phyloP scores from a whole-genome alignment of 2,888 invertebrate species.

The Caenorhabditis sp. region DNA sequence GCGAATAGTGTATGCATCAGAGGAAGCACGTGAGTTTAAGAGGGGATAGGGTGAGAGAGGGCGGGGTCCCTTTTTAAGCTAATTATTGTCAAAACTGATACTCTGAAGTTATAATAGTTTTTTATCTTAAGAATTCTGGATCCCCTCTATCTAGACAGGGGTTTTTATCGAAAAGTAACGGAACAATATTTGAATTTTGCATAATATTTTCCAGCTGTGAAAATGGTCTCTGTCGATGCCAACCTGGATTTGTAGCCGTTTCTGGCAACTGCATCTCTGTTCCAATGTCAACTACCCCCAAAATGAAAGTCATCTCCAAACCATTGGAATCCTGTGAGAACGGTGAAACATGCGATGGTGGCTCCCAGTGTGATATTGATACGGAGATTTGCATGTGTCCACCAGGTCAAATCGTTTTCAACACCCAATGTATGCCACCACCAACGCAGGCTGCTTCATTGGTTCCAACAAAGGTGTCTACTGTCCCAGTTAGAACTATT shows the following conservation, averaged over 20 bases:
- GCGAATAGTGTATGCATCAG: constrained; percentile 45
- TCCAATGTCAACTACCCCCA: constrained; percentile 50
- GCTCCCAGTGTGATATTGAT: constrained; percentile 59
- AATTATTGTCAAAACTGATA: no score
- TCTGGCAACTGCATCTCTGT: constrained; percentile 50
- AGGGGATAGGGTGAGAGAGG: no score
- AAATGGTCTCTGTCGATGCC: constrained; percentile 52
- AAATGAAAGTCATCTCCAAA: constrained; percentile 47
- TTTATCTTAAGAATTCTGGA: no score
- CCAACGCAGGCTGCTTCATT: constrained; percentile 34
- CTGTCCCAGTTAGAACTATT: constrained; percentile 15
- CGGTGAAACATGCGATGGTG: constrained; percentile 67
- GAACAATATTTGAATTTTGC: no score
- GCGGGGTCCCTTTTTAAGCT: neutral
- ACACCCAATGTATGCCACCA: constrained; percentile 50
- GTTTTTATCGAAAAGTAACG: no score
- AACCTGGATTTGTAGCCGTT: constrained; percentile 49
- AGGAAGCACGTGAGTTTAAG: constrained; percentile 43
- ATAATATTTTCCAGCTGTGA: constrained; percentile 52
- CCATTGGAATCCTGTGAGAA: constrained; percentile 66
- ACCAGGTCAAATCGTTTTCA: constrained; percentile 53
- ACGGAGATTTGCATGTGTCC: constrained; percentile 62
- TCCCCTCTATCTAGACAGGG: no score
- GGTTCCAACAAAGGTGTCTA: constrained; percentile 15
- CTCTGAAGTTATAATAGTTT: no score